These are phyloP conservation scores for Ornithoptera priamus DNA, from an alignment of 2,888 invertebrate genomes.

Conservation along the genomic window DNA sequence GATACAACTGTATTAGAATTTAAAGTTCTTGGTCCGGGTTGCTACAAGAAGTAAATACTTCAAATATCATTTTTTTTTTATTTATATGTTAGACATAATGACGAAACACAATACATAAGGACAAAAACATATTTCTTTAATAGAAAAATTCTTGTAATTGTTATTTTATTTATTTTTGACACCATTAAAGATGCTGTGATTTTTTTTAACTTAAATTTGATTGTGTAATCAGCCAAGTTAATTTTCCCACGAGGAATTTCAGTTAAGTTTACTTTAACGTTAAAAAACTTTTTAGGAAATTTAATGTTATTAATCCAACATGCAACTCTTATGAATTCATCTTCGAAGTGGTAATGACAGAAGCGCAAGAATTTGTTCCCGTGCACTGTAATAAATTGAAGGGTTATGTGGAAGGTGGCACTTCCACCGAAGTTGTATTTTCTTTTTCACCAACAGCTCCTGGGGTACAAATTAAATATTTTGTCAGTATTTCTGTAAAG, in stretches of 20 bases:
- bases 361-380: constrained; percentile 65
- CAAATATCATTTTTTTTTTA: too few relatives aligned
- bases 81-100: too few relatives aligned
- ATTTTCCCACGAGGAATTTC: too few relatives aligned
- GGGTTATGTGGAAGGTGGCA: constrained; percentile 81
- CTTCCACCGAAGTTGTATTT: constrained; percentile 81
- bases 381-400: constrained; percentile 81
- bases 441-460: constrained; percentile 81
- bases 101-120: too few relatives aligned
- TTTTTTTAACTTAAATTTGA: too few relatives aligned
- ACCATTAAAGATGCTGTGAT: too few relatives aligned
- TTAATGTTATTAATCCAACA: constrained; percentile 84
- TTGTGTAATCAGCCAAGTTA: too few relatives aligned
- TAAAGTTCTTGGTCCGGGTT: constrained; percentile 82
- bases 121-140: too few relatives aligned
- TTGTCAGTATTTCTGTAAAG: not conserved
- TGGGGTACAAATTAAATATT: constrained; percentile 59
- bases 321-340: constrained; percentile 79
- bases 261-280: too few relatives aligned
- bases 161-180: too few relatives aligned
- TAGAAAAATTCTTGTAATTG: too few relatives aligned
- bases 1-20: constrained; percentile 82
- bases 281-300: constrained; percentile 61
- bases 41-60: constrained; percentile 68
- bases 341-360: constrained; percentile 76